Conservation (phyloP, 2,888 invertebrate genomes). For the Leistus spinibarbis region DNA sequence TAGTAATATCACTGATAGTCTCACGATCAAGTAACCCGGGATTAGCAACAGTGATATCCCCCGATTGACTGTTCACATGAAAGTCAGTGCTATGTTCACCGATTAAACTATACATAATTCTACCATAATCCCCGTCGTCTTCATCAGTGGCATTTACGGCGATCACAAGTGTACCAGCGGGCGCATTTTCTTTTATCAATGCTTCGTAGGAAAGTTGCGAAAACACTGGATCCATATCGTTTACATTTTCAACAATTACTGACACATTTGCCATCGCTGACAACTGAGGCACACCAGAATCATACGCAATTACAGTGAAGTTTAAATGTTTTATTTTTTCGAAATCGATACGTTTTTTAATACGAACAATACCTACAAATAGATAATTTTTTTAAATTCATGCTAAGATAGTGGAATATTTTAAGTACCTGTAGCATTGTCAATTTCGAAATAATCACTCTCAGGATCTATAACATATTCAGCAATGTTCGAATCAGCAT, state of each 20-base stretch:
- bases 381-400: not conserved
- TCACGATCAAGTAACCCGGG: constrained; percentile 81
- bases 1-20: constrained; percentile 67
- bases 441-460: constrained; percentile 78
- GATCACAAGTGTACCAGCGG: constrained; percentile 72
- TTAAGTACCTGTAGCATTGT: constrained; percentile 73
- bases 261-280: constrained; percentile 78
- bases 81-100: constrained; percentile 79
- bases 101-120: constrained; percentile 76
- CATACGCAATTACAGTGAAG: constrained; percentile 82
- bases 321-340: constrained; percentile 77
- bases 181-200: constrained; percentile 76
- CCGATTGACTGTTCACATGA: constrained; percentile 71
- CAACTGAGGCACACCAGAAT: constrained; percentile 85
- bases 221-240: constrained; percentile 87
- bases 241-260: constrained; percentile 81
- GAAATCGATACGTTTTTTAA: constrained; percentile 80
- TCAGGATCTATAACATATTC: constrained; percentile 73
- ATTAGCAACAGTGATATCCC: constrained; percentile 76
- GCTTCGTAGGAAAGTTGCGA: constrained; percentile 70
- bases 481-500: constrained; percentile 82
- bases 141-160: constrained; percentile 77
- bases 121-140: constrained; percentile 80
- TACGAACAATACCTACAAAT: constrained; percentile 72
- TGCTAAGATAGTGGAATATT: not conserved